Evolutionary conservation across 2,113 vertebrate species (phyloP).

Genomic region (Copsychus sechellarum): DNA sequence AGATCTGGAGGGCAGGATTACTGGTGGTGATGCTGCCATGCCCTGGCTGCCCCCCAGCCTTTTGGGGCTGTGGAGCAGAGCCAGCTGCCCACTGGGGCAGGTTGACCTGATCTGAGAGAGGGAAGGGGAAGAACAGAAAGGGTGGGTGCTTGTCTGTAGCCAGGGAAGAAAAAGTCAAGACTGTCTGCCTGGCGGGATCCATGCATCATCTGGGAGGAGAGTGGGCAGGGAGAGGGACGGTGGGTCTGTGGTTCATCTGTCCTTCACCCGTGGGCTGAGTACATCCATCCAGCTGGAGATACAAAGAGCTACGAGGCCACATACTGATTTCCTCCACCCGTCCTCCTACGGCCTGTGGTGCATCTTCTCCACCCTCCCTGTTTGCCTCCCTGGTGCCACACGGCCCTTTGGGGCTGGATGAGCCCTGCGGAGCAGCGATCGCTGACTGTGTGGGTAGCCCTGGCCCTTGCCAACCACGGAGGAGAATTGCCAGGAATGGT

Average conservation of each 20-base stretch:
- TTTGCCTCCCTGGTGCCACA: rapidly evolving
- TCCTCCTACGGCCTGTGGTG: rapidly evolving
- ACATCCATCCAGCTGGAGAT: neutral
- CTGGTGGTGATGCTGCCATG: neutral
- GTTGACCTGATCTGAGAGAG: neutral
- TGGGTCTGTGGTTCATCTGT: neutral
- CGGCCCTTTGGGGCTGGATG: neutral
- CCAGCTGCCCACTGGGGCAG: neutral
- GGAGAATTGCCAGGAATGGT: neutral
- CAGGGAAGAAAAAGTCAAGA: conserved; percentile 17
- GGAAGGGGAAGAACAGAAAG: neutral
- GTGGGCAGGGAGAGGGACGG: neutral
- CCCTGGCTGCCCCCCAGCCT: neutral
- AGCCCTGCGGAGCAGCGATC: rapidly evolving
- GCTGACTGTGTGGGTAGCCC: neutral
- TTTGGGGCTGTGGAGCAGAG: neutral
- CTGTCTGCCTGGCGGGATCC: neutral
- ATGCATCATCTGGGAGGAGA: neutral
- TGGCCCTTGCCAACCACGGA: rapidly evolving
- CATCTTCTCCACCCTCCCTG: neutral
- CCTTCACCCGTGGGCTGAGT: neutral
- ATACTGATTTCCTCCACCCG: neutral
- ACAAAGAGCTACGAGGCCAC: neutral
- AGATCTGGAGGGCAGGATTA: neutral
- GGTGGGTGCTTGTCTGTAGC: neutral